Base-by-base conservation (phyloP, 1,140 invertebrate species). In the Drosophila nannoptera region DNA sequence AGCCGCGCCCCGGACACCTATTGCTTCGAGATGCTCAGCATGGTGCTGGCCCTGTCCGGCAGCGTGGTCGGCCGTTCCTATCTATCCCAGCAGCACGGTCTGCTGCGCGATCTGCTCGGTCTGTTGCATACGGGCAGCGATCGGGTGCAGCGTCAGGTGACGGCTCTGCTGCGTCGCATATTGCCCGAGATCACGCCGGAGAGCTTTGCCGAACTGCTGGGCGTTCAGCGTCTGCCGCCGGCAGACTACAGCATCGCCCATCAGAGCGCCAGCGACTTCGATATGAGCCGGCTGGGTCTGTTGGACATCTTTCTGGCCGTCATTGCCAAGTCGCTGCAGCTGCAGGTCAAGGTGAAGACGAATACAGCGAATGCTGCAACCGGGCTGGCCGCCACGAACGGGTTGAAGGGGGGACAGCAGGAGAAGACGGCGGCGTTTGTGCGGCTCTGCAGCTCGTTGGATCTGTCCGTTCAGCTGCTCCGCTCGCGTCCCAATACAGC, bases 11-110 rank as follows among this genome's bases (percentile, higher is more conserved):
- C 94, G 3, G 97, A 99, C 90, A 97, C 96, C 7, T 99, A 98
- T 87, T 99, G 97, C 90, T 99, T 99, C 89, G 97, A 99, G 91
- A 97, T 99, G 96, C 90, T 99, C 6, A 98, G 96, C 1, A 96
- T 99, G 93, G 97, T 92, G 4, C 89, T 98, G 66, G 97, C 98
- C 0, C 90, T 99, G n/a, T 98, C 96, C 73, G 97, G 97, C 4
- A 98, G 97, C 69, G 92, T 93, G 0, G 96, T 98, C 0, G 97
- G 97, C 0, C 91, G 97, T 33, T 93, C 94, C 7, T 98, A 98
- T 90, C 90, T 99, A 4, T 96, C 97, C 0, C 96, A 97, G 82
- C 96, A 98, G 81, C 93, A 94, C 32, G 95, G 94, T 33, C 88
- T 99, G 7, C 90, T 99, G 0, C 92, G 93, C 35, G 97, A 99